Percentiles rank a stretch among this genome's conserved stretches.
These are phyloP conservation scores for Anniella stebbinsi DNA, from an alignment of 2,797 vertebrate genomes.

Conservation along the genomic window DNA sequence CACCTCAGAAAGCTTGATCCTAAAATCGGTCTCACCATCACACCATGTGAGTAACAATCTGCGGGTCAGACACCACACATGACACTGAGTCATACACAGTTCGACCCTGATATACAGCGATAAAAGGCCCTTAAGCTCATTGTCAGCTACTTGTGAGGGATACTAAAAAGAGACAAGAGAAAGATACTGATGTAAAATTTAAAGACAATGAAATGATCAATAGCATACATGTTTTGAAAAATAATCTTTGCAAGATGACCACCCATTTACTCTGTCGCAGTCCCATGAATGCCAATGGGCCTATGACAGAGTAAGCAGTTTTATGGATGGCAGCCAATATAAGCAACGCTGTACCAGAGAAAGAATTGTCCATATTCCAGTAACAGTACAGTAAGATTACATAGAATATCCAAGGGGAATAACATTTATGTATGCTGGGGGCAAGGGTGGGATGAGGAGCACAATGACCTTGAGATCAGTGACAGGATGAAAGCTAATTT, in stretches of 20 bases:
- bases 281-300: background rate
- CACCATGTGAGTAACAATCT: background rate
- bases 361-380: background rate
- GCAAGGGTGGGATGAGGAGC: background rate
- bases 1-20: background rate
- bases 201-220: background rate
- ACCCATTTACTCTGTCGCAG: background rate
- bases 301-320: background rate
- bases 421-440: background rate
- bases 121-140: background rate
- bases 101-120: background rate
- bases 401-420: background rate
- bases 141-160: background rate
- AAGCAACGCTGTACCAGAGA: background rate
- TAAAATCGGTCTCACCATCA: background rate
- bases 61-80: background rate
- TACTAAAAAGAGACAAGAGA: background rate
- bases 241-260: background rate
- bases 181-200: background rate
- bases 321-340: background rate
- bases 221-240: background rate
- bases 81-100: background rate
- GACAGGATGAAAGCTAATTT: background rate
- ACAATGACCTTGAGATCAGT: background rate
- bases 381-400: background rate